Conservation (phyloP, 2,888 invertebrate species). For the Unio pictorum region DNA sequence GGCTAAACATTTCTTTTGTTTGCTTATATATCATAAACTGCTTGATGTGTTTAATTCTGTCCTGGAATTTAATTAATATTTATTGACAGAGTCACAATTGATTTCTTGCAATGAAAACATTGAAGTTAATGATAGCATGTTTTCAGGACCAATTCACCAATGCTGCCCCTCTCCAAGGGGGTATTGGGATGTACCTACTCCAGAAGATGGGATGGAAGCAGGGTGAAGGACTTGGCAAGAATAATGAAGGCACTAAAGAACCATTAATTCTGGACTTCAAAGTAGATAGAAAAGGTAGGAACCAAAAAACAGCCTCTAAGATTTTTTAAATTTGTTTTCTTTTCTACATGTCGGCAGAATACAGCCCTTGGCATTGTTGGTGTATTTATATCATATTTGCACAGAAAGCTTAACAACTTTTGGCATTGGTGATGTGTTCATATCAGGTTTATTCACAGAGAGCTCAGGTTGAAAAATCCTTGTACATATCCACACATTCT, state of each 20-base stretch:
- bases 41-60: too few species aligned
- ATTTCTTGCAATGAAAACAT: neutral
- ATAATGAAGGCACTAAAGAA: slow-evolving; percentile 91
- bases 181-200: slow-evolving; percentile 96
- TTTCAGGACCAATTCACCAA: slow-evolving; percentile 89
- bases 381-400: neutral
- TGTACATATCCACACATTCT: too few species aligned
- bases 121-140: neutral
- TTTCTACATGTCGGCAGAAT: neutral
- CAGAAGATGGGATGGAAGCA: slow-evolving; percentile 99
- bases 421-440: too few species aligned
- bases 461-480: too few species aligned
- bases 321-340: neutral
- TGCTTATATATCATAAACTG: too few species aligned
- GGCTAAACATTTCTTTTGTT: too few species aligned
- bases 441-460: too few species aligned
- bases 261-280: slow-evolving; percentile 96
- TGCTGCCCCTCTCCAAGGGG: slow-evolving; percentile 92
- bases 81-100: too few species aligned
- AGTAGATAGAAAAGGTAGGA: slow-evolving; percentile 88
- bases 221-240: slow-evolving; percentile 96
- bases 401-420: too few species aligned
- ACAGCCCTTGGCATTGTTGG: neutral
- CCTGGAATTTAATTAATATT: too few species aligned
- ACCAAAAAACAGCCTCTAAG: neutral